Conservation (phyloP, 1,140 invertebrate species). For the Streblospio benedicti region DNA sequence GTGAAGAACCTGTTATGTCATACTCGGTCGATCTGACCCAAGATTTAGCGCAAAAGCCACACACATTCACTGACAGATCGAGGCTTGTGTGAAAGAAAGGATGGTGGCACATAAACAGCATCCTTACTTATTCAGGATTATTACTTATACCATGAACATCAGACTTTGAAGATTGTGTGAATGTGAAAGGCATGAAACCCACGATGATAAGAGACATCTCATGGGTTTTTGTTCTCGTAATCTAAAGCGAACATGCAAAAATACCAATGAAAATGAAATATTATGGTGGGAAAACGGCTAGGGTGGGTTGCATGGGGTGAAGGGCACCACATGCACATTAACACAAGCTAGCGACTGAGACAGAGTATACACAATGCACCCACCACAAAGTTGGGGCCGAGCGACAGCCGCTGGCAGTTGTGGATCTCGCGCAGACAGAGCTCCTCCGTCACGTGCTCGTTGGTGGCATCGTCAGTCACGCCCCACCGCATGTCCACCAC, state of each 20-base stretch:
- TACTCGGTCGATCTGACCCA: too few species aligned
- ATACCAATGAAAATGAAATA: background rate
- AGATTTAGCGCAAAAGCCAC: too few species aligned
- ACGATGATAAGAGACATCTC: too few species aligned
- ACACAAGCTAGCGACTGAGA: background rate
- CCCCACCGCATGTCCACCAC: conserved; percentile 99
- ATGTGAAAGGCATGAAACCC: too few species aligned
- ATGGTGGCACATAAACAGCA: too few species aligned
- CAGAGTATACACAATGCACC: background rate
- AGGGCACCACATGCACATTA: background rate
- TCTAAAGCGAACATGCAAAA: background rate
- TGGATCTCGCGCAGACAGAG: conserved; percentile 96
- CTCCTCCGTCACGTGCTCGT: conserved; percentile 98
- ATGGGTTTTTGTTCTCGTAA: too few species aligned
- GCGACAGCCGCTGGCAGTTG: conserved; percentile 91
- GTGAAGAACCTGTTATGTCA: too few species aligned
- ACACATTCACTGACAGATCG: too few species aligned
- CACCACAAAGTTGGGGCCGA: conserved; percentile 96
- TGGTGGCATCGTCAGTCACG: conserved; percentile 80
- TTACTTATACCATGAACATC: too few species aligned
- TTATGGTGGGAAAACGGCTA: background rate
- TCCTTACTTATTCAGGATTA: too few species aligned
- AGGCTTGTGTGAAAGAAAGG: too few species aligned
- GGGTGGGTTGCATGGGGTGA: background rate
- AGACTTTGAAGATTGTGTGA: too few species aligned